phyloP scores from a whole-genome alignment of 1,140 invertebrate genomes.

The Drosophila quadrilineata region DNA sequence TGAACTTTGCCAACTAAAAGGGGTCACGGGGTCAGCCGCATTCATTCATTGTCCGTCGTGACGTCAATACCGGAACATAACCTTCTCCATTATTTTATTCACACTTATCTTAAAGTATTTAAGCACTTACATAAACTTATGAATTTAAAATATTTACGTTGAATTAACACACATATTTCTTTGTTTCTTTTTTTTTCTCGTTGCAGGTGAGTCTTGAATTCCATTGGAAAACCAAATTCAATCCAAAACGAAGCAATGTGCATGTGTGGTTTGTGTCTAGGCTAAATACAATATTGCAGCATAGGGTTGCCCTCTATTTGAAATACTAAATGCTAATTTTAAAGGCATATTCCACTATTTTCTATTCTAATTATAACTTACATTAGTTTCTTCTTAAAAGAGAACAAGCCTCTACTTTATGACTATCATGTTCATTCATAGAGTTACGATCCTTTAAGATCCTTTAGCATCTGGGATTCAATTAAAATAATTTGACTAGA shows the following conservation, averaged over 20 bases:
- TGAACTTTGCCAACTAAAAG: conserved; percentile 39
- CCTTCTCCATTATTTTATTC: conserved; percentile 2
- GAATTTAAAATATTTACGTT: conserved; percentile 3
- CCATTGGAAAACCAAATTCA: background rate
- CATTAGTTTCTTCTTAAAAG: too few species aligned
- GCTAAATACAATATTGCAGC: conserved; percentile 13
- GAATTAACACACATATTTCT: conserved; percentile 14
- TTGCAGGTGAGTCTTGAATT: conserved; percentile 60
- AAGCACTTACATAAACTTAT: too few species aligned
- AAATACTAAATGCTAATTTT: too few species aligned
- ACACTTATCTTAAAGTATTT: too few species aligned
- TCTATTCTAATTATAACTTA: too few species aligned
- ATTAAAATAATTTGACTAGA: too few species aligned
- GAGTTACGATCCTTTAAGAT: too few species aligned
- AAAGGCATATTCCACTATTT: too few species aligned
- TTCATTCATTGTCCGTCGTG: conserved; percentile 25
- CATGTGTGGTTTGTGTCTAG: conserved; percentile 30
- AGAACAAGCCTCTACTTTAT: too few species aligned
- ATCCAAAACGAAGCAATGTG: background rate
- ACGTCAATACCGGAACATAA: conserved; percentile 39
- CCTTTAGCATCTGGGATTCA: too few species aligned
- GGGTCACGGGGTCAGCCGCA: conserved; percentile 48
- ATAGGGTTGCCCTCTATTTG: too few species aligned
- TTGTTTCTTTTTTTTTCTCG: conserved; percentile 24
- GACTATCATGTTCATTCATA: too few species aligned